These are phyloP conservation scores for Mixornis gularis DNA, from an alignment of 2,113 vertebrate species.

Conservation along the genomic window DNA sequence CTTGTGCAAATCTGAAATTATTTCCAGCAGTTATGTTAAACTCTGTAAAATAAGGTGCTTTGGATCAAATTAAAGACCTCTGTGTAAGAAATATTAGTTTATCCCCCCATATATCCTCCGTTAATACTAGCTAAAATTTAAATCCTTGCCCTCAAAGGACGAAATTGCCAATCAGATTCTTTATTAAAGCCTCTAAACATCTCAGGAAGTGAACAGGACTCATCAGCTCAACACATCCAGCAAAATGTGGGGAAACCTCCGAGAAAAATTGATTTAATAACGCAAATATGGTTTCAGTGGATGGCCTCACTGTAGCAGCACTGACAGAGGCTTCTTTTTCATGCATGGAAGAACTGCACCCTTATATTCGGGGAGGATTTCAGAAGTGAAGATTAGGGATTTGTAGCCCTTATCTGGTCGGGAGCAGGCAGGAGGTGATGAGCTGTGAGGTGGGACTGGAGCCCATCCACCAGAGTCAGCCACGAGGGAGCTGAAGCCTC, in stretches of 20 bases:
- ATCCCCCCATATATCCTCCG: neutral
- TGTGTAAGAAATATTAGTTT: neutral
- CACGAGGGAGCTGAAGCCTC: neutral
- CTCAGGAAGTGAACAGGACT: neutral
- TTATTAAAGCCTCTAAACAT: neutral
- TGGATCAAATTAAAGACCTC: neutral
- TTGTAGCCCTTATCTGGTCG: neutral
- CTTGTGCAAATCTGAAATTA: conserved; percentile 43
- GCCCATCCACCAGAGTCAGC: neutral
- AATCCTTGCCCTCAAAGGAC: neutral
- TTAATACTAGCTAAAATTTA: neutral
- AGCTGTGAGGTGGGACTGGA: neutral
- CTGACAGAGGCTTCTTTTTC: neutral
- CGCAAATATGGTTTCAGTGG: neutral
- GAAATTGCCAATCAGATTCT: neutral
- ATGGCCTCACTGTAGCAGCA: neutral
- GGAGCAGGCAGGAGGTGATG: neutral
- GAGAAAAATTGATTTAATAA: conserved; percentile 19
- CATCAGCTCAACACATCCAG: neutral
- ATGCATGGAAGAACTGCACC: neutral
- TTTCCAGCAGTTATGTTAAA: conserved; percentile 31
- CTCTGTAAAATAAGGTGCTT: conserved; percentile 37
- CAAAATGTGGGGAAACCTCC: neutral
- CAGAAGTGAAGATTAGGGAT: neutral
- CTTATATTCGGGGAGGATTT: neutral